Base-by-base conservation (phyloP, 1,140 invertebrate genomes). In the Polyergus mexicanus region DNA sequence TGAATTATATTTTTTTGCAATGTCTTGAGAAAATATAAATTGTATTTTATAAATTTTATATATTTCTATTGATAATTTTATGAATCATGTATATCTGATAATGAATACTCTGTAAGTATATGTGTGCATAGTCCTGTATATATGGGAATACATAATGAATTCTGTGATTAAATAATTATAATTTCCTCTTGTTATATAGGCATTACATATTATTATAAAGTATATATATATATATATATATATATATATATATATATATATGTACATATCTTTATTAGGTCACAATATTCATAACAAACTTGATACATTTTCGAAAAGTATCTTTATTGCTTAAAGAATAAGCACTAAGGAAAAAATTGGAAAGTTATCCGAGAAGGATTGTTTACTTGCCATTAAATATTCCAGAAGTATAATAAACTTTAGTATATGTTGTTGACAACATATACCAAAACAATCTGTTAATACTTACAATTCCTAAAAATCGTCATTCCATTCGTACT, bases 251-350 rank as follows among this genome's bases (percentile, higher is more conserved):
- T 51, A 35, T 25, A 35, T 51, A 35, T 13, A 35, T 19, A 25
- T 38, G 3, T 68, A 68, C 7, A 38, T 58, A 25, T 54, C 7
- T 78, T 78, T 78, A 68, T 68, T 78, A n/a, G 0, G 19, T 13
- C 51, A 0, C 0, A 16, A 22, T 25, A 54, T 38, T 68, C 44
- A 25, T 68, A 62, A 51, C 2, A 44, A 44, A 51, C 5, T 51
- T 1, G 0, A 25, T 38, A 13, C 7, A 51, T 25, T 44, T 25
- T 63, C 8, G 19, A 41, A 54, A 68, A 35, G 28, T 13, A 19
- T 44, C 25, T 41, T 19, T 69, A 0, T 8, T 5, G 1, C n/a
- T 47, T 6, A 13, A 35, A 47, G n/a, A 47, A 63, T 19, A 13
- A 74, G 4, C 11, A 28, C 19, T 3, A 11, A 47, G 25, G 38